Evolutionary conservation across 1,140 invertebrate genomes (phyloP).

Genomic region (Ips typographus): DNA sequence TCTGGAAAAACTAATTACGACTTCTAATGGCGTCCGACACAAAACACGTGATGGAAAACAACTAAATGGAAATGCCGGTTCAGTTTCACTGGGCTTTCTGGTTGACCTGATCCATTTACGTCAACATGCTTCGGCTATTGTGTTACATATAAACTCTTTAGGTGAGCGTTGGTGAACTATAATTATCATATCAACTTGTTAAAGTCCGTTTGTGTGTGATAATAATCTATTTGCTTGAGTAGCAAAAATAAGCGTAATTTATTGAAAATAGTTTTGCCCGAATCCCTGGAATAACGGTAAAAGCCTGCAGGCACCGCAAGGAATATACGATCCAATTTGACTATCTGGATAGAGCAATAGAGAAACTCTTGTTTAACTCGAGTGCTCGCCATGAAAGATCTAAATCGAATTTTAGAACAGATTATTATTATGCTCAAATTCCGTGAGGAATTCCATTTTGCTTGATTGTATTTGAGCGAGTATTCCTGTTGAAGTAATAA

Average conservation of each 20-base stretch:
- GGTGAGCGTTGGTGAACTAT: too few species aligned
- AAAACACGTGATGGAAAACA: too few species aligned
- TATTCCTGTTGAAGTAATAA: too few species aligned
- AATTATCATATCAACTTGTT: too few species aligned
- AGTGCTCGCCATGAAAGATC: background rate
- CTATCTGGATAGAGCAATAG: conserved; percentile 4
- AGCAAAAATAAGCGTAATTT: background rate
- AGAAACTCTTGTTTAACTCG: conserved; percentile 4
- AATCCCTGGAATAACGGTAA: background rate
- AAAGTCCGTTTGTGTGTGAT: background rate
- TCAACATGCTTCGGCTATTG: too few species aligned
- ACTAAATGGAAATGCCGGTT: too few species aligned
- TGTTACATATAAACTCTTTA: too few species aligned
- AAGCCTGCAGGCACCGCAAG: background rate
- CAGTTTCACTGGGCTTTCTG: too few species aligned
- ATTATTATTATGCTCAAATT: background rate
- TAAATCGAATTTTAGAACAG: conserved; percentile 1
- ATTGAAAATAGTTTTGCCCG: background rate
- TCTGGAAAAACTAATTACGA: too few species aligned
- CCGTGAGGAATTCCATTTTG: background rate
- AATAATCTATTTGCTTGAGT: background rate
- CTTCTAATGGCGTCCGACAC: too few species aligned
- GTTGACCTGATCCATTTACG: too few species aligned
- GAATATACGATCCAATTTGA: conserved; percentile 1
- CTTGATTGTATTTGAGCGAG: too few species aligned